Base-by-base conservation (phyloP, 2,113 vertebrate species). In the Calyptommatus sinebrachiatus region DNA sequence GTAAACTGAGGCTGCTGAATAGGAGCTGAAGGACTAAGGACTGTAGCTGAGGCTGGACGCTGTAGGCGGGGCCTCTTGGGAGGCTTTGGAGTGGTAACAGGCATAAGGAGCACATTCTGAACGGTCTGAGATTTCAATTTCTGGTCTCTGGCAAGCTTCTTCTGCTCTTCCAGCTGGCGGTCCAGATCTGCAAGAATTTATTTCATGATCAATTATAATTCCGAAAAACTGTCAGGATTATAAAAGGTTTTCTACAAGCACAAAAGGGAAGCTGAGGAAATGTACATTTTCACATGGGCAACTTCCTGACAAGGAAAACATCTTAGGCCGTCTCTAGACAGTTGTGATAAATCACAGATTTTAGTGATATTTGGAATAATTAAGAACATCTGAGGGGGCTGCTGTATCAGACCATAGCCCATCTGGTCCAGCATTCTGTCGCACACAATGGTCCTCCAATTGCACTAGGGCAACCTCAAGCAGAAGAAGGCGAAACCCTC, bases 151-250 rank as follows among this genome's bases (percentile, higher is more conserved):
- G 94, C 93, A 78, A 97, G 96, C 89, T 96, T 97, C 90, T 93
- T 97, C 91, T 99, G 98, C 46, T 99, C 97, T 75, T 99, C 97
- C 89, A 99, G 84, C 92, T 98, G 98, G 63, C 96, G 91, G 87
- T 99, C 98, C 90, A 99, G 93, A 79, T 95, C 98, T 99, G 66
- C 9, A 80, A 83, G n/a, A 87, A 85, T 0, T 18, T 3, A 28
- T 62, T 18, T 46, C 0, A 1, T 0, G 1, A 1, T 1, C 50
- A 78, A 53, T 14, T 6, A 7, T 16, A 0, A 46, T 1, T 21
- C 45, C 22, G 28, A 18, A 16, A 45, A 60, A 68, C 14, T 29
- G 31, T 21, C 46, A 74, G 16, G 48, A 26, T 12, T 70, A 48
- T 8, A 26, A 50, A 53, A 29, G 71, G 6, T n/a, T 57, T 29